Percentiles rank a stretch among this genome's conserved stretches.
phyloP scores from a whole-genome alignment of 2,888 invertebrate genomes.

The Emmelina monodactyla region DNA sequence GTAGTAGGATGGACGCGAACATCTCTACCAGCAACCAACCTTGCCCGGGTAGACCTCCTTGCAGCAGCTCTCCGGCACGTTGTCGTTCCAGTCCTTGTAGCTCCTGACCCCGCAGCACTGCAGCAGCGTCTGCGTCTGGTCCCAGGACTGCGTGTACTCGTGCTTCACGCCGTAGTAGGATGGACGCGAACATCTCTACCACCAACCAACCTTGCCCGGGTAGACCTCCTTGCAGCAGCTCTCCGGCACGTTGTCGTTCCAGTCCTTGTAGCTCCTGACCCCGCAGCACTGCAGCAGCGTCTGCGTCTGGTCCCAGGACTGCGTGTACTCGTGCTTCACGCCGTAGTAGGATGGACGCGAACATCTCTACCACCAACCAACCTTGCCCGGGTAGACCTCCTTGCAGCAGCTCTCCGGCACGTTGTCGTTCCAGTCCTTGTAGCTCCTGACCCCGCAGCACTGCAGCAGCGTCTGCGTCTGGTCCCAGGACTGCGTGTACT shows the following conservation, averaged over 20 bases:
- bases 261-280: conserved; percentile 77
- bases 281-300: conserved; percentile 86
- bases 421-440: conserved; percentile 77
- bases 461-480: conserved; percentile 82
- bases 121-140: conserved; percentile 82
- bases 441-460: conserved; percentile 84
- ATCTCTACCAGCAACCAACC: too few species aligned
- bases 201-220: conserved; percentile 66
- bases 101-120: conserved; percentile 85
- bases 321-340: conserved; percentile 71
- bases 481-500: conserved; percentile 86
- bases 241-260: conserved; percentile 75
- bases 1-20: conserved; percentile 78
- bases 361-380: too few species aligned
- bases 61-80: conserved; percentile 81
- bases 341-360: conserved; percentile 79
- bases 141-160: conserved; percentile 84
- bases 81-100: conserved; percentile 78
- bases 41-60: conserved; percentile 68
- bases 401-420: conserved; percentile 82
- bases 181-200: conserved; percentile 81
- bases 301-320: conserved; percentile 91
- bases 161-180: conserved; percentile 76
- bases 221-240: conserved; percentile 78
- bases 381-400: conserved; percentile 67